Conservation (phyloP, 2,888 invertebrate genomes). For the Rotaria magnacalcarata region DNA sequence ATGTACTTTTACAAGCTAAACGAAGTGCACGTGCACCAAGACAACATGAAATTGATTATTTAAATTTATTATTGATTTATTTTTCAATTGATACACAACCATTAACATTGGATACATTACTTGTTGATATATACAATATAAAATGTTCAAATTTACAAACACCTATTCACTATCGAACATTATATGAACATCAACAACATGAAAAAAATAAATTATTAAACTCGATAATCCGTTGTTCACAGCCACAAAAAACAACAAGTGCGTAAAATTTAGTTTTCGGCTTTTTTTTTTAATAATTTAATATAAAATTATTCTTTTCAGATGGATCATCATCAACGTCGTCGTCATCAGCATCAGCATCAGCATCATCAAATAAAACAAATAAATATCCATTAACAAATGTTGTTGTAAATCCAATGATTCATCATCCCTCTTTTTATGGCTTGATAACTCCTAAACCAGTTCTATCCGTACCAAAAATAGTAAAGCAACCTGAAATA, state of each 20-base stretch:
- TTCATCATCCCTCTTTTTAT: slow-evolving; percentile 22
- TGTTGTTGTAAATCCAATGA: slow-evolving; percentile 29
- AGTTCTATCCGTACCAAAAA: too few species aligned
- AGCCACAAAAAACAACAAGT: not conserved
- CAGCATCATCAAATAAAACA: not conserved
- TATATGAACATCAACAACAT: slow-evolving; percentile 19
- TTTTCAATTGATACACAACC: not conserved
- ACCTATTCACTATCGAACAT: not conserved
- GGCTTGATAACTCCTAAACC: not conserved
- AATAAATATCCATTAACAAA: not conserved
- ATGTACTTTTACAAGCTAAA: not conserved
- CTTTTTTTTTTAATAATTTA: not conserved
- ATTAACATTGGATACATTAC: not conserved
- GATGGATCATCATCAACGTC: too few species aligned
- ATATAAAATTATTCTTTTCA: too few species aligned
- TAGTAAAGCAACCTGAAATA: not conserved
- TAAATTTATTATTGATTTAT: slow-evolving; percentile 29
- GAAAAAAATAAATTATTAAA: not conserved
- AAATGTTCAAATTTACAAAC: not conserved
- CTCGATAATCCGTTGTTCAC: not conserved
- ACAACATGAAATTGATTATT: slow-evolving; percentile 33
- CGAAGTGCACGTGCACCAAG: slow-evolving; percentile 29
- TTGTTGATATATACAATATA: slow-evolving; percentile 12
- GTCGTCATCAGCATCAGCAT: not conserved
- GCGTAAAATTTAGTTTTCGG: not conserved